Conservation (phyloP, 2,888 invertebrate genomes). For the Drosophila falleni region DNA sequence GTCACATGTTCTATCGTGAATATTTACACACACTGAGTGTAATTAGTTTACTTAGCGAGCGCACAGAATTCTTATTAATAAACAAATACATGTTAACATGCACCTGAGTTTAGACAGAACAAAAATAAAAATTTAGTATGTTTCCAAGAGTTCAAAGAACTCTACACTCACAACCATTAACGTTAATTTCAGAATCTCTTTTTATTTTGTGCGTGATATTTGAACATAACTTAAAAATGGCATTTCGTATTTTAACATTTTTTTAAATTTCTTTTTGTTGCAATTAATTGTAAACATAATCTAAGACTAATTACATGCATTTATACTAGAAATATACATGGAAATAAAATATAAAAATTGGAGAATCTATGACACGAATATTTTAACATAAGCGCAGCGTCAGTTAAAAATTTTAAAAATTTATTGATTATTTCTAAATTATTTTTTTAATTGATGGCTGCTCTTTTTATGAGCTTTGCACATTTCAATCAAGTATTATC, state of each 20-base stretch:
- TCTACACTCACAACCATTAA: slow-evolving; percentile 33
- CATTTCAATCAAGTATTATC: slow-evolving; percentile 31
- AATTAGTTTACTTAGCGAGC: slow-evolving; percentile 68
- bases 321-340: slow-evolving; percentile 41
- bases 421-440: slow-evolving; percentile 34
- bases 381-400: slow-evolving; percentile 51
- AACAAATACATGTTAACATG: slow-evolving; percentile 51
- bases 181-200: slow-evolving; percentile 23
- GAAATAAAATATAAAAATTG: slow-evolving; percentile 20
- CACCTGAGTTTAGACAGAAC: slow-evolving; percentile 19
- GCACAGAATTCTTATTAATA: slow-evolving; percentile 60
- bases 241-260: slow-evolving; percentile 17
- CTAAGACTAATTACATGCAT: slow-evolving; percentile 63
- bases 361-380: slow-evolving; percentile 54
- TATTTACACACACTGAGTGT: slow-evolving; percentile 60
- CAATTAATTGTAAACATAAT: slow-evolving; percentile 30
- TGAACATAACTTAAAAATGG: slow-evolving; percentile 27
- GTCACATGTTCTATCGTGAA: slow-evolving; percentile 10
- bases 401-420: slow-evolving; percentile 27
- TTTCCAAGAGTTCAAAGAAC: slow-evolving; percentile 66
- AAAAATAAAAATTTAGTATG: background rate
- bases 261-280: slow-evolving; percentile 16
- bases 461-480: slow-evolving; percentile 30
- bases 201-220: slow-evolving; percentile 40
- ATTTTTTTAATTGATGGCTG: slow-evolving; percentile 34